Evolutionary conservation across 2,113 vertebrate species (phyloP).

Genomic region (Indri indri): DNA sequence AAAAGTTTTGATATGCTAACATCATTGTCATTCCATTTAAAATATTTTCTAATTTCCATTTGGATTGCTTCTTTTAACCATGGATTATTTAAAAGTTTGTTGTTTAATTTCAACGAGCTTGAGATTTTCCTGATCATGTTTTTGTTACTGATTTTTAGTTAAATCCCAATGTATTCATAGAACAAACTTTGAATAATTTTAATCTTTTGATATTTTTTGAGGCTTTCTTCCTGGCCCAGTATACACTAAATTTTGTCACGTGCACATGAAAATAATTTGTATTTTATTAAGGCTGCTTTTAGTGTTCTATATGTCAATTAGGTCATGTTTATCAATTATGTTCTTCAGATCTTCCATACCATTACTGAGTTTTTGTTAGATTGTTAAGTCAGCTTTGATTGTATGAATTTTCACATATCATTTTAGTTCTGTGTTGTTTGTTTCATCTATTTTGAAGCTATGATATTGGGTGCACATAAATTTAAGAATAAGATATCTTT

Average conservation of each 20-base stretch:
- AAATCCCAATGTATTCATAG: background rate
- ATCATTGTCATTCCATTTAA: background rate
- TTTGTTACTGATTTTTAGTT: background rate
- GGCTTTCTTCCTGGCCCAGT: background rate
- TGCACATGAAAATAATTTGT: background rate
- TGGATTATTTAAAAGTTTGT: background rate
- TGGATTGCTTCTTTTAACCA: background rate
- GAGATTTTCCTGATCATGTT: background rate
- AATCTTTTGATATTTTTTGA: background rate
- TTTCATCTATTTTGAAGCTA: background rate
- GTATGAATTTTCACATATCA: background rate
- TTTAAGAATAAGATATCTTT: background rate
- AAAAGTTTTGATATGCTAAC: background rate
- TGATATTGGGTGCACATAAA: background rate
- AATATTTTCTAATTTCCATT: background rate
- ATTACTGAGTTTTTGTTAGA: background rate
- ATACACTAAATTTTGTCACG: background rate
- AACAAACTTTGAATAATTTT: background rate
- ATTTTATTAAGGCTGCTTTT: background rate
- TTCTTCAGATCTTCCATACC: background rate
- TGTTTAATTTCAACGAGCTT: background rate
- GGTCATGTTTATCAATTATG: background rate
- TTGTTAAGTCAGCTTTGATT: slow-evolving; percentile 9
- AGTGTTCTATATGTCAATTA: background rate
- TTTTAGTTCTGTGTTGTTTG: background rate